A percentile compares a stretch with the other conserved stretches of the same genome.
Evolutionary conservation across 1,140 invertebrate genomes (phyloP).

Genomic region (Scaptomyza graminum): DNA sequence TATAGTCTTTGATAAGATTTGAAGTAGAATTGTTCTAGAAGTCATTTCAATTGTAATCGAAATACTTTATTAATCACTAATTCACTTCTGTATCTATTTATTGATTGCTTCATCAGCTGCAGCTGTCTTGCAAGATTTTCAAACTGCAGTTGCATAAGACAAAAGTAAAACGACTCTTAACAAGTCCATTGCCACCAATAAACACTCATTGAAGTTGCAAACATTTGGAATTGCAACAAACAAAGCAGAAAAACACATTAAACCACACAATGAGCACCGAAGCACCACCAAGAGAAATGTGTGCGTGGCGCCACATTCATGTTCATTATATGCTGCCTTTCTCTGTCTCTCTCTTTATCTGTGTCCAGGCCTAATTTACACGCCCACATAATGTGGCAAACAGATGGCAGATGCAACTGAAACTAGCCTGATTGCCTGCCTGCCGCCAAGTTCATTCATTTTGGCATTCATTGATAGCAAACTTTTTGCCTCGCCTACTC

Average conservation of each 20-base stretch:
- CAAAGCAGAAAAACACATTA: constrained; percentile 24
- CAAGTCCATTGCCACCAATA: not conserved
- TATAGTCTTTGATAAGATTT: too few species aligned
- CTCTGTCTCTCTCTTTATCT: not conserved
- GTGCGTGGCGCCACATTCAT: constrained; percentile 32
- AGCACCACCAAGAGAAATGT: constrained; percentile 8
- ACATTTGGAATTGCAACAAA: constrained; percentile 5
- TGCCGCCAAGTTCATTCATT: constrained; percentile 68
- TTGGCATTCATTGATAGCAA: constrained; percentile 65
- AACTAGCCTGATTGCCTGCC: too few species aligned
- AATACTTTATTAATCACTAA: too few species aligned
- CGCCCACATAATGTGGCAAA: constrained; percentile 50
- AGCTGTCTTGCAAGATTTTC: too few species aligned
- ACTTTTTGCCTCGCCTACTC: not conserved
- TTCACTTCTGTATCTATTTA: not conserved
- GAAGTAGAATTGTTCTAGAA: too few species aligned
- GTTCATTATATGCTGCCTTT: constrained; percentile 49
- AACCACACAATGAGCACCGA: constrained; percentile 7
- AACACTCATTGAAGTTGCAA: not conserved
- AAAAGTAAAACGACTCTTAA: not conserved
- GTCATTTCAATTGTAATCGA: too few species aligned
- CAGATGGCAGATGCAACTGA: constrained; percentile 7
- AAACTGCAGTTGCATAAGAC: too few species aligned
- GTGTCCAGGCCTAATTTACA: constrained; percentile 63
- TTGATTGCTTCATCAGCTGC: not conserved